A percentile compares a stretch with the other conserved stretches of the same genome.
Evolutionary conservation across 2,888 invertebrate species (phyloP).

Genomic region (Phyto melanocephala): DNA sequence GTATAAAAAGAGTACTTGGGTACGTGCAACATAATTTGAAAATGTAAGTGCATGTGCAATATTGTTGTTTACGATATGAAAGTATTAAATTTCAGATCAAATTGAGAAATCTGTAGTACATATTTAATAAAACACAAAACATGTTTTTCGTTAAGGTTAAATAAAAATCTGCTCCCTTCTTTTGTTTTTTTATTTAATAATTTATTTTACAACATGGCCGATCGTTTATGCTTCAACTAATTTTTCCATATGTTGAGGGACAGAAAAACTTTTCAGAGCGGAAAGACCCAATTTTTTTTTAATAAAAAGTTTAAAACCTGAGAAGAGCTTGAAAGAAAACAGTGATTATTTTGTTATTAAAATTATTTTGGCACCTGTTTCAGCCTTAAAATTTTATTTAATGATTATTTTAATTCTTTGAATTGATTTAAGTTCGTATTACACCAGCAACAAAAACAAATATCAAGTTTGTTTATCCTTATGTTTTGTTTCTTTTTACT

Average conservation of each 20-base stretch:
- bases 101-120: not conserved
- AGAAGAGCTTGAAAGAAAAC: not conserved
- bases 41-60: slow-evolving; percentile 22
- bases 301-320: too few relatives aligned
- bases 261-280: not conserved
- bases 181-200: not conserved
- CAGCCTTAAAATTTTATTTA: too few relatives aligned
- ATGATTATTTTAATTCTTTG: too few relatives aligned
- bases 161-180: not conserved
- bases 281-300: not conserved
- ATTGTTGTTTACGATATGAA: slow-evolving; percentile 14
- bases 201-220: not conserved
- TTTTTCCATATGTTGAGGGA: slow-evolving; percentile 1
- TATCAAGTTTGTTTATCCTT: not conserved
- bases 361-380: too few relatives aligned
- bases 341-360: not conserved
- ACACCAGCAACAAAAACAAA: too few relatives aligned
- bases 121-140: too few relatives aligned
- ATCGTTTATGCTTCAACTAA: slow-evolving; percentile 2
- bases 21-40: not conserved
- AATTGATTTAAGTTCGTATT: too few relatives aligned
- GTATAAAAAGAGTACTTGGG: not conserved
- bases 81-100: slow-evolving; percentile 26
- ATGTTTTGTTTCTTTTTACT: not conserved
- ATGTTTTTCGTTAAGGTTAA: not conserved